A percentile compares a stretch with the other conserved stretches of the same genome.
These are phyloP conservation scores for Hermaeophaga mercurialis DNA, from an alignment of 2,888 invertebrate species.

Conservation along the genomic window DNA sequence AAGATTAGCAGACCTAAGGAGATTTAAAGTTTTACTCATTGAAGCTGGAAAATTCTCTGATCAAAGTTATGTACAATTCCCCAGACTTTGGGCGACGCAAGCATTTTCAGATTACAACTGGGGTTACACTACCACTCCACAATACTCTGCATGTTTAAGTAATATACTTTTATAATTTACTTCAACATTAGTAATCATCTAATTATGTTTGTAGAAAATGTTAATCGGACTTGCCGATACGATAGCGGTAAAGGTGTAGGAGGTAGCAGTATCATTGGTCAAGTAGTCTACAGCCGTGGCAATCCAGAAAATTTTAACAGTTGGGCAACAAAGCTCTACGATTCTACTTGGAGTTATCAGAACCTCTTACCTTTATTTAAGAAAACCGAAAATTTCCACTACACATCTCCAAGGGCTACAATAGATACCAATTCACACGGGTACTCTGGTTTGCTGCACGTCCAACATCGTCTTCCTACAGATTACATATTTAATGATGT, in stretches of 20 bases:
- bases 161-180: no score
- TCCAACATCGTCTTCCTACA: constrained; percentile 32
- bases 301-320: constrained; percentile 56
- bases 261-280: constrained; percentile 59
- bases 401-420: constrained; percentile 19
- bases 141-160: constrained; percentile 26
- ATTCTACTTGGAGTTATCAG: constrained; percentile 60
- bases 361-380: constrained; percentile 60
- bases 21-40: not conserved
- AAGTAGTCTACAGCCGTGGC: constrained; percentile 60
- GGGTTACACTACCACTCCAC: constrained; percentile 27
- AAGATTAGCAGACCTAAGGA: not conserved
- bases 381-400: constrained; percentile 30
- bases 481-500: constrained; percentile 45
- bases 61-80: not conserved
- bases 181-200: not conserved
- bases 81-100: not conserved
- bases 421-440: constrained; percentile 27
- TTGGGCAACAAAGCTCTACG: constrained; percentile 54
- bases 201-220: constrained; percentile 19
- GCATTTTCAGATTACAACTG: constrained; percentile 24
- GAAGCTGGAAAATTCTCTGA: not conserved
- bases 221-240: constrained; percentile 16
- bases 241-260: constrained; percentile 60
- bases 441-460: constrained; percentile 32